Evolutionary conservation across 2,797 vertebrate genomes (phyloP).

Genomic region (Chiroxiphia lanceolata): DNA sequence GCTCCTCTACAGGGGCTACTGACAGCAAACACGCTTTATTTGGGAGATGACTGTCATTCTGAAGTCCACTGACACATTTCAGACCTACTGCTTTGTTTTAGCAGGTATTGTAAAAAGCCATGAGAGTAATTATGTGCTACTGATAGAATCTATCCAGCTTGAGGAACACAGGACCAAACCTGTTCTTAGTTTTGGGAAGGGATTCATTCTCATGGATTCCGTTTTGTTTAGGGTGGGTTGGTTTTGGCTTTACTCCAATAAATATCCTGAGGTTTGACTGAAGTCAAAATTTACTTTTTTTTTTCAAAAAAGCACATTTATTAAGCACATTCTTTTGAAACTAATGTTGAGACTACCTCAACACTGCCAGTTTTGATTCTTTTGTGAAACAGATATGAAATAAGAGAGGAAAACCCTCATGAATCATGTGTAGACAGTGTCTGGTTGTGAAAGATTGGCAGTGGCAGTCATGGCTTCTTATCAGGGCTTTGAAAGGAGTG

Average conservation of each 20-base stretch:
- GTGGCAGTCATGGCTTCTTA: neutral
- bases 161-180: slow-evolving; percentile 17
- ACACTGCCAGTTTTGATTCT: neutral
- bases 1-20: neutral
- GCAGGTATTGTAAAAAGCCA: neutral
- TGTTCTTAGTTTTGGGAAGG: slow-evolving; percentile 11
- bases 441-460: neutral
- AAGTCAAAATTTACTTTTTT: neutral
- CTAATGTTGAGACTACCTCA: neutral
- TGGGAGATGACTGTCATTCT: neutral
- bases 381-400: neutral
- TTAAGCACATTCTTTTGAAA: slow-evolving; percentile 34
- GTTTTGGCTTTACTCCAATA: slow-evolving; percentile 36
- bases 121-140: neutral
- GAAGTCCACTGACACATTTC: neutral
- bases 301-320: neutral
- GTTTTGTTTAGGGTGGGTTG: slow-evolving; percentile 24
- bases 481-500: neutral
- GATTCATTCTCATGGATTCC: slow-evolving; percentile 5
- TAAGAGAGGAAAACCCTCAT: neutral
- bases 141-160: slow-evolving; percentile 45
- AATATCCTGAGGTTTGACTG: slow-evolving; percentile 11
- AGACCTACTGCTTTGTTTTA: neutral
- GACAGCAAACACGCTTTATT: neutral
- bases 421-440: neutral